Evolutionary conservation across 2,888 invertebrate genomes (phyloP).

Genomic region (Drosophila acutilabella): DNA sequence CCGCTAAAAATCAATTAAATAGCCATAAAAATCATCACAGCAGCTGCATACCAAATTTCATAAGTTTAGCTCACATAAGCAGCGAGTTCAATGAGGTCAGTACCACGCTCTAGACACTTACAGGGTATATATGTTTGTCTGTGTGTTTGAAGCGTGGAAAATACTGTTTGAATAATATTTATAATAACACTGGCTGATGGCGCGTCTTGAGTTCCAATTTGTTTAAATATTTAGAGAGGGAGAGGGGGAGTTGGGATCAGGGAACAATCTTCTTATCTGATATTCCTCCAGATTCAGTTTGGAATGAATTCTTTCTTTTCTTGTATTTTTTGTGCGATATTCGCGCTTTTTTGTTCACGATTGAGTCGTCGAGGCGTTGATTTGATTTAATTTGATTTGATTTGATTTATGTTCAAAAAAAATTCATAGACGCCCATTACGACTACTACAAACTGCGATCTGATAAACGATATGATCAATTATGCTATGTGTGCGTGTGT

Average conservation of each 20-base stretch:
- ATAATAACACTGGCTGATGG: constrained; percentile 9
- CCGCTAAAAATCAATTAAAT: neutral
- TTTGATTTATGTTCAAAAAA: constrained; percentile 51
- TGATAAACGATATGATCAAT: constrained; percentile 43
- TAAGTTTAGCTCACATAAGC: neutral
- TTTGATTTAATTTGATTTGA: constrained; percentile 35
- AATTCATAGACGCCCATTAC: constrained; percentile 17
- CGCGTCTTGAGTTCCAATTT: constrained; percentile 17
- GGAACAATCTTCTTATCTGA: constrained; percentile 11
- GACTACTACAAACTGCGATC: constrained; percentile 14
- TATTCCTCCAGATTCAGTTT: neutral
- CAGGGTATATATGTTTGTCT: neutral
- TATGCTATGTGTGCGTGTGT: constrained; percentile 5
- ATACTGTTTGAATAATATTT: constrained; percentile 17
- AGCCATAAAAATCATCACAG: neutral
- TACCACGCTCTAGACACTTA: neutral
- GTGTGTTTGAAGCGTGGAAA: constrained; percentile 11
- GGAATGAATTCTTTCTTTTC: constrained; percentile 22
- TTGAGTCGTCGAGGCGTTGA: constrained; percentile 50
- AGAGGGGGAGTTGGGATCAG: no score
- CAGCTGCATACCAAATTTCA: neutral
- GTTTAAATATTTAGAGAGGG: constrained; percentile 40
- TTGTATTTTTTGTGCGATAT: constrained; percentile 43
- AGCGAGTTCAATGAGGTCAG: neutral
- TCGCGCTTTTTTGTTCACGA: constrained; percentile 12